Percentiles rank a stretch among this genome's conserved stretches.
Conservation (phyloP, 2,113 vertebrate species). For the Cebus imitator region DNA sequence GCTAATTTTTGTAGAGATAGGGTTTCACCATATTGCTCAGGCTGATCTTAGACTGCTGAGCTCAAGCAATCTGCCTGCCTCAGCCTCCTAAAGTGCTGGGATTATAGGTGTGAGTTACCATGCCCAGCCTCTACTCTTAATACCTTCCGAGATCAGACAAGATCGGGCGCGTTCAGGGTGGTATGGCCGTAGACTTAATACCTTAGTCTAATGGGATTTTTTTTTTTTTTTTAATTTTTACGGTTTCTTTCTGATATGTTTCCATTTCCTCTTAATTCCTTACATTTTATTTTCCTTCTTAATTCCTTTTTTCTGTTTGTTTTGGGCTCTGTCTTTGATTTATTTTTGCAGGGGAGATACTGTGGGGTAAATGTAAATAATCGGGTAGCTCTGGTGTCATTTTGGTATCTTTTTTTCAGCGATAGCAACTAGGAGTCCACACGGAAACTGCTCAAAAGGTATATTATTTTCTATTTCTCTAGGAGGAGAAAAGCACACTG, state of each 20-base stretch:
- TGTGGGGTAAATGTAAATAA: background rate
- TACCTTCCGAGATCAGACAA: no score
- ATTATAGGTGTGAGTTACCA: background rate
- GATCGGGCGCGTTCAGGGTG: no score
- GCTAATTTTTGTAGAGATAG: background rate
- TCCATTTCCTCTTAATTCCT: background rate
- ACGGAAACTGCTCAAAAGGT: background rate
- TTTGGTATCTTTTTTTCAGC: background rate
- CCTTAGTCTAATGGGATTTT: background rate
- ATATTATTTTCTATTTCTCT: background rate
- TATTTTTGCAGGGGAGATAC: background rate
- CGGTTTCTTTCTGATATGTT: background rate
- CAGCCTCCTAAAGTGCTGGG: background rate
- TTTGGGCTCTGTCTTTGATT: background rate
- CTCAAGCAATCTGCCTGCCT: background rate
- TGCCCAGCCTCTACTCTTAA: no score
- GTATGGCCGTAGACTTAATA: no score
- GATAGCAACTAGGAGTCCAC: background rate
- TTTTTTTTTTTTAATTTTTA: background rate
- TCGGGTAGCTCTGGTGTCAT: background rate
- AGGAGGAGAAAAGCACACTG: slow-evolving; percentile 98
- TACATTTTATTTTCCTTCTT: background rate
- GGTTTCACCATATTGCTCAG: background rate
- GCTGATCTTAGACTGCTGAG: background rate
- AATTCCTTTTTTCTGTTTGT: background rate